These are phyloP conservation scores for Chrysocyon brachyurus DNA, from an alignment of 2,797 vertebrate genomes.

Conservation along the genomic window DNA sequence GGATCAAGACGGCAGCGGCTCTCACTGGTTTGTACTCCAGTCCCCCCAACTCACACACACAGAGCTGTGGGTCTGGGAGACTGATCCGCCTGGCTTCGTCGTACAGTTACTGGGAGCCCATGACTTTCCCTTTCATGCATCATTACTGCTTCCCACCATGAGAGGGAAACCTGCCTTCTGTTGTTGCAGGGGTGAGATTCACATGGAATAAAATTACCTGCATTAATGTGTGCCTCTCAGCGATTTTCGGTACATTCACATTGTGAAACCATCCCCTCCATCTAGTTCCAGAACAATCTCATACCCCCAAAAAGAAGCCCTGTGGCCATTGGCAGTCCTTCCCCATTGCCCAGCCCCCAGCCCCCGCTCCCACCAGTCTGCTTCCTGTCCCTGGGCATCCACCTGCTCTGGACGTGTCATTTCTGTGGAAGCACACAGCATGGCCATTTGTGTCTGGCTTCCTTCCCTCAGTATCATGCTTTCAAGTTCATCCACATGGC, in stretches of 20 bases:
- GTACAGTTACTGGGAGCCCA: constrained; percentile 87
- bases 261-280: not conserved
- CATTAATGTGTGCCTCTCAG: fast-evolving
- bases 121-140: constrained; percentile 26
- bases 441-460: not conserved
- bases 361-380: not conserved
- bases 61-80: constrained; percentile 79
- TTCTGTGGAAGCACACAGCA: fast-evolving
- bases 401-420: fast-evolving
- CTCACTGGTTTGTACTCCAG: not conserved
- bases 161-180: not conserved
- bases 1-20: constrained; percentile 77
- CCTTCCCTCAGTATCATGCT: too few species aligned
- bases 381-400: not conserved
- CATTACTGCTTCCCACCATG: not conserved
- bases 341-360: fast-evolving
- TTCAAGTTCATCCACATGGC: fast-evolving
- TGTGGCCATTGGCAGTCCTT: fast-evolving
- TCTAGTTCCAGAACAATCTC: not conserved
- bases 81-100: constrained; percentile 83
- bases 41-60: too few species aligned
- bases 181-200: not conserved
- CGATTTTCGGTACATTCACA: not conserved
- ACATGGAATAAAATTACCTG: not conserved
- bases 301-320: not conserved